A percentile compares a stretch with the other conserved stretches of the same genome.
Conservation (phyloP, 2,113 vertebrate genomes). For the Phaethon lepturus region DNA sequence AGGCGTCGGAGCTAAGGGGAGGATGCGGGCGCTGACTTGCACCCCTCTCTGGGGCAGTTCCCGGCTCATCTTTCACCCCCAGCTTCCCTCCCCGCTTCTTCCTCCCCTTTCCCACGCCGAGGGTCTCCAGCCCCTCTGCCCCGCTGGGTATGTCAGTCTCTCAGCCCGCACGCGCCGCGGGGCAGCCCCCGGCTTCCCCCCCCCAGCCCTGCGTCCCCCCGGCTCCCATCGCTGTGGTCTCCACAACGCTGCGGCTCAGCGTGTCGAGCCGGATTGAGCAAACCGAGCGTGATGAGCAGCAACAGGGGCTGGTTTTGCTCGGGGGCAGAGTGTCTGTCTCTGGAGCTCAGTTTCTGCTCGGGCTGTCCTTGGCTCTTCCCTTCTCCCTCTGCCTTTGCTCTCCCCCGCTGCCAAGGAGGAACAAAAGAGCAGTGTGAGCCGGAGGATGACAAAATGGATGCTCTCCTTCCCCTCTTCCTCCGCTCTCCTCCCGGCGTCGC, state of each 20-base stretch:
- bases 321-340: neutral
- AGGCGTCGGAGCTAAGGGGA: accelerated
- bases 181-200: neutral
- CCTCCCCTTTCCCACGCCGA: neutral
- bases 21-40: neutral
- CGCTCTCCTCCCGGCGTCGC: neutral
- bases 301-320: neutral
- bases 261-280: neutral
- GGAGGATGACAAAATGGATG: neutral
- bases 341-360: neutral
- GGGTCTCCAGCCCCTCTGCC: neutral
- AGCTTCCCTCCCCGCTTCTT: neutral
- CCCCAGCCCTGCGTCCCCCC: neutral
- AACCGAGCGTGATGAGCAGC: neutral
- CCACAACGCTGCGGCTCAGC: accelerated
- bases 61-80: neutral
- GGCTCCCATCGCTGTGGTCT: neutral
- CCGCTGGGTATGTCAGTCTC: accelerated
- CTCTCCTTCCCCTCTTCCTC: neutral
- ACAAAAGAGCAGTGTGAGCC: neutral
- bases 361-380: neutral
- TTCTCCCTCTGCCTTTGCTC: neutral
- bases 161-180: accelerated
- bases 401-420: neutral
- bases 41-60: neutral